Percentiles rank a stretch among this genome's conserved stretches.
These are phyloP conservation scores for Dallia pectoralis DNA, from an alignment of 2,797 vertebrate genomes.

Conservation along the genomic window DNA sequence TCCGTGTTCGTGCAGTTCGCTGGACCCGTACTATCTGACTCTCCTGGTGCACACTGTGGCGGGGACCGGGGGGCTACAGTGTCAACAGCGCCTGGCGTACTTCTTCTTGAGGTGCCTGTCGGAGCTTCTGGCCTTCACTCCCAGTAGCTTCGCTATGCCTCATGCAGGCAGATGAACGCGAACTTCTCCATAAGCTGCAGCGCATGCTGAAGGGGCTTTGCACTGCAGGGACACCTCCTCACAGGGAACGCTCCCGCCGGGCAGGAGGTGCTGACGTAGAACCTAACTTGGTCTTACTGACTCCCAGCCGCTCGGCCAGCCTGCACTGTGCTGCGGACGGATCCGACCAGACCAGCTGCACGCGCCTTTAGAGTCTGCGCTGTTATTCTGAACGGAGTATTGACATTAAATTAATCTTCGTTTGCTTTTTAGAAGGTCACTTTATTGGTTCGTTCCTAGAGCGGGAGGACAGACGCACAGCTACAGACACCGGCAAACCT, in stretches of 20 bases:
- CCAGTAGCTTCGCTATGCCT: constrained; percentile 90
- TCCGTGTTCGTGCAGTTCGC: constrained; percentile 90
- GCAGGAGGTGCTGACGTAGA: constrained; percentile 86
- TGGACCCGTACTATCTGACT: constrained; percentile 94
- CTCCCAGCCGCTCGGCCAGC: constrained; percentile 19
- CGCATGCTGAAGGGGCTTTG: constrained; percentile 83
- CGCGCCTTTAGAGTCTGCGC: constrained; percentile 33
- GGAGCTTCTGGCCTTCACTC: constrained; percentile 88
- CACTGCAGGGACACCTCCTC: constrained; percentile 79
- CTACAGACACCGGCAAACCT: too few relatives aligned
- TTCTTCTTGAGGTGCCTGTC: constrained; percentile 83
- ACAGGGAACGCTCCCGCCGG: constrained; percentile 80
- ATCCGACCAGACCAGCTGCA: constrained; percentile 54
- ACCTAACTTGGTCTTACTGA: constrained; percentile 13
- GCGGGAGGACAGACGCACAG: constrained; percentile 47
- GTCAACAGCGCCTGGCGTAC: constrained; percentile 69
- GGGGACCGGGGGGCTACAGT: constrained; percentile 63
- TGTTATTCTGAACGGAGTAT: constrained; percentile 59
- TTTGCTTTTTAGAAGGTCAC: constrained; percentile 58
- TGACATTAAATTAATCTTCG: constrained; percentile 63
- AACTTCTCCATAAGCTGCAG: constrained; percentile 87
- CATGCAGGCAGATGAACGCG: constrained; percentile 89
- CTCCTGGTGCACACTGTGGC: constrained; percentile 85
- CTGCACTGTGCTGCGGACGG: constrained; percentile 64
- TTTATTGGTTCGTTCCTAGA: constrained; percentile 45